Evolutionary conservation across 2,888 invertebrate genomes (phyloP).

Genomic region (Aspidiotus rigidus): DNA sequence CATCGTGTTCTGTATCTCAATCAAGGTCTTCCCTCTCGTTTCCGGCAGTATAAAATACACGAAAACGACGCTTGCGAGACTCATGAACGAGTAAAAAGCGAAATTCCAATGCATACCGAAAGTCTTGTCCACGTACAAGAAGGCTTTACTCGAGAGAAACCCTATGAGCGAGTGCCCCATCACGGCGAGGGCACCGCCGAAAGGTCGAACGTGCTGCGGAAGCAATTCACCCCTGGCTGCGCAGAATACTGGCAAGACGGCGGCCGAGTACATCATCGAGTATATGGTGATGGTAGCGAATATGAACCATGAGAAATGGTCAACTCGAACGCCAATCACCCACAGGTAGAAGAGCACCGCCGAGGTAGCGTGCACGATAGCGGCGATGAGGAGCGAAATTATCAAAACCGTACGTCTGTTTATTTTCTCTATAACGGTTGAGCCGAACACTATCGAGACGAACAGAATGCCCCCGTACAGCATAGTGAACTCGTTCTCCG

Average conservation of each 20-base stretch:
- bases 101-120: no score
- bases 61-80: no score
- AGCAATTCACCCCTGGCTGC: not conserved
- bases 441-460: not conserved
- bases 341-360: constrained; percentile 1
- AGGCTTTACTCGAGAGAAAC: not conserved
- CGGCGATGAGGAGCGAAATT: not conserved
- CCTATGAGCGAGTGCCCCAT: constrained; percentile 6
- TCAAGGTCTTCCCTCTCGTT: no score
- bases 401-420: constrained; percentile 15
- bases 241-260: not conserved
- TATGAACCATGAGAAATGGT: constrained; percentile 5
- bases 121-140: no score
- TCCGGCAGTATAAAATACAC: no score
- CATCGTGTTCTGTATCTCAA: no score
- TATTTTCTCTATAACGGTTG: constrained; percentile 9
- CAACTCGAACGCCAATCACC: not conserved
- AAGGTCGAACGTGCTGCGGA: constrained; percentile 9
- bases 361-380: constrained; percentile 5
- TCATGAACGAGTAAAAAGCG: no score
- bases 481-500: constrained; percentile 30
- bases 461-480: constrained; percentile 15
- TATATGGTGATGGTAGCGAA: constrained; percentile 16
- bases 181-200: constrained; percentile 6
- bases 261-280: constrained; percentile 13